These are phyloP conservation scores for Cantharis rufa DNA, from an alignment of 2,888 invertebrate species.

Conservation along the genomic window DNA sequence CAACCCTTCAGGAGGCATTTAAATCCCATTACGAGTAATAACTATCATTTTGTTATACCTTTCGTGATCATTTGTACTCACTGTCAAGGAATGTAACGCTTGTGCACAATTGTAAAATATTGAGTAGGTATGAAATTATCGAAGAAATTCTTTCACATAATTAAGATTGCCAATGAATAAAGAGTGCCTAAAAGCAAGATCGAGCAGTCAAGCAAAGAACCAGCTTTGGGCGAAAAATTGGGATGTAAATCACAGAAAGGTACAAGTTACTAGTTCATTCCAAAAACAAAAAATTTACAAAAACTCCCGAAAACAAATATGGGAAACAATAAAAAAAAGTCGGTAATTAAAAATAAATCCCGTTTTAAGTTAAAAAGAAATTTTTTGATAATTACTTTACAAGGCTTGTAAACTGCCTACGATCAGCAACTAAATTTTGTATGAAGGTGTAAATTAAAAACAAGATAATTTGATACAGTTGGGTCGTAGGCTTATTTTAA, in stretches of 20 bases:
- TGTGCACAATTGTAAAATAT: neutral
- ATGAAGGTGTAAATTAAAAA: neutral
- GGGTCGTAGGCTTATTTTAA: conserved; percentile 6
- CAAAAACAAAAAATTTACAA: too few relatives aligned
- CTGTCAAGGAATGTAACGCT: neutral
- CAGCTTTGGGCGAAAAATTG: neutral
- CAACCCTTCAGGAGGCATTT: neutral
- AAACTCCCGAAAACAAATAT: too few relatives aligned
- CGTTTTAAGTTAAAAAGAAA: neutral
- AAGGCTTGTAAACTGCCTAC: neutral
- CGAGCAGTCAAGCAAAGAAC: neutral
- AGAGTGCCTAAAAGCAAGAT: neutral
- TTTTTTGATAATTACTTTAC: neutral
- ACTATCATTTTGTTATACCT: neutral
- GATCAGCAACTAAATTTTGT: neutral
- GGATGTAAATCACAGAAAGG: neutral
- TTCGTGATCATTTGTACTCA: neutral
- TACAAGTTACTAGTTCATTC: too few relatives aligned
- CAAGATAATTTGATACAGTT: conserved; percentile 8
- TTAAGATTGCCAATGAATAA: neutral
- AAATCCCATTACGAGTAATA: neutral
- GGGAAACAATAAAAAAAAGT: neutral
- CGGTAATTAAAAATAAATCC: too few relatives aligned
- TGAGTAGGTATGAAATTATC: neutral
- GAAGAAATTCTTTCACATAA: neutral